These are phyloP conservation scores for Xiphorhynchus erythropygius DNA, from an alignment of 2,797 vertebrate genomes.

Conservation along the genomic window DNA sequence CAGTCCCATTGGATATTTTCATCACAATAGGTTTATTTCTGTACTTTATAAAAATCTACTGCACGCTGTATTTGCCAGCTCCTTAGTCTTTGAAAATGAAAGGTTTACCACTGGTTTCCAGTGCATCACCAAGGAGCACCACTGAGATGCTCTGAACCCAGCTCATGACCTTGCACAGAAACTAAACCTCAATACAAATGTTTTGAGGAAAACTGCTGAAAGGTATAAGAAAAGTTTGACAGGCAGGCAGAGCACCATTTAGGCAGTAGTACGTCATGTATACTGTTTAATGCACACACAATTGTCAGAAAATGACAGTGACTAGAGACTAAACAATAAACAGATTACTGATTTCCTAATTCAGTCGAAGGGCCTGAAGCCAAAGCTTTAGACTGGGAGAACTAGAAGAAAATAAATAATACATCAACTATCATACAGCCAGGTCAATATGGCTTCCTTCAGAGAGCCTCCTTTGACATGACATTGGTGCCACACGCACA, in stretches of 20 bases:
- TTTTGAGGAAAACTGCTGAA: not conserved
- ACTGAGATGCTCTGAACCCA: not conserved
- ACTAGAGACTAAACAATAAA: not conserved
- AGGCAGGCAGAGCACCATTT: not conserved
- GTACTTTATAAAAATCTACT: not conserved
- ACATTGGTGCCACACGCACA: not conserved
- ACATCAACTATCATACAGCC: not conserved
- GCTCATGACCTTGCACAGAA: not conserved
- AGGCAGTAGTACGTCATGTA: not conserved
- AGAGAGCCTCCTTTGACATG: not conserved
- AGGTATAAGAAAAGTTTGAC: not conserved
- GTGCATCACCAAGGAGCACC: not conserved
- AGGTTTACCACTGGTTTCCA: not conserved
- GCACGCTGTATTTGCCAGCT: not conserved
- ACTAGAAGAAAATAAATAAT: not conserved
- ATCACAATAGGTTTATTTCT: not conserved
- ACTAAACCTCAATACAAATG: not conserved
- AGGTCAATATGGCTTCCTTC: not conserved
- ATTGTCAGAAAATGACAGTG: not conserved
- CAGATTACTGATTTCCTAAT: not conserved
- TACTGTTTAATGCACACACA: not conserved
- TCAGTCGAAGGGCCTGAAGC: not conserved
- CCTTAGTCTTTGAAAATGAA: not conserved
- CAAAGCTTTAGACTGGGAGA: not conserved
- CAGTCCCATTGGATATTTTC: not conserved